phyloP scores from a whole-genome alignment of 2,888 invertebrate genomes.

The Hanleya hanleyi region DNA sequence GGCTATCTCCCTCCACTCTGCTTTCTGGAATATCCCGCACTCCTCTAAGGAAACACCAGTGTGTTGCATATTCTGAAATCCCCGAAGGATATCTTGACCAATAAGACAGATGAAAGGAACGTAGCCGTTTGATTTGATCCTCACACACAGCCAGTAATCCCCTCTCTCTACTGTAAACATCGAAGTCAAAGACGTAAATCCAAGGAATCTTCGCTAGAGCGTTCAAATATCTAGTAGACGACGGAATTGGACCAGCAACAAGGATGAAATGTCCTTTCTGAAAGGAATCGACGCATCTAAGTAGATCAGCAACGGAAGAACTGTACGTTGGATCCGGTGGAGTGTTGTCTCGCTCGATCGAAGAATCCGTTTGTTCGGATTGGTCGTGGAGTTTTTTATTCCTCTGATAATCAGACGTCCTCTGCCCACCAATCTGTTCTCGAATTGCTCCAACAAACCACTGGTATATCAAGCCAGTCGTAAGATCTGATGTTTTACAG shows the following conservation, averaged over 20 bases:
- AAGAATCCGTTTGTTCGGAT: background rate
- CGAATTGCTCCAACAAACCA: slow-evolving; percentile 24
- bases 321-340: too few species aligned
- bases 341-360: too few species aligned
- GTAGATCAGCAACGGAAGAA: slow-evolving; percentile 11
- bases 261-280: slow-evolving; percentile 44
- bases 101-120: slow-evolving; percentile 12
- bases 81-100: slow-evolving; percentile 14
- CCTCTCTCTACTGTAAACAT: slow-evolving; percentile 28
- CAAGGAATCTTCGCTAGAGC: slow-evolving; percentile 39
- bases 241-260: slow-evolving; percentile 26
- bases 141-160: slow-evolving; percentile 31
- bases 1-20: slow-evolving; percentile 23
- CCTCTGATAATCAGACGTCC: background rate
- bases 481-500: slow-evolving; percentile 17
- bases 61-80: slow-evolving; percentile 25
- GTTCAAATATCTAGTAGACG: slow-evolving; percentile 16
- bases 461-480: slow-evolving; percentile 24
- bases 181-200: slow-evolving; percentile 43
- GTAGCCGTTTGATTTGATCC: slow-evolving; percentile 4
- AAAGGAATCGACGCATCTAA: slow-evolving; percentile 22
- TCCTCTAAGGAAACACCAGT: slow-evolving; percentile 25
- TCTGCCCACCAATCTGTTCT: too few species aligned
- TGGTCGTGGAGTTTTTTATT: background rate
- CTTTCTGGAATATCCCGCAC: slow-evolving; percentile 41